Evolutionary conservation across 2,888 invertebrate genomes (phyloP).

Genomic region (Pachliopta kotzebuea): DNA sequence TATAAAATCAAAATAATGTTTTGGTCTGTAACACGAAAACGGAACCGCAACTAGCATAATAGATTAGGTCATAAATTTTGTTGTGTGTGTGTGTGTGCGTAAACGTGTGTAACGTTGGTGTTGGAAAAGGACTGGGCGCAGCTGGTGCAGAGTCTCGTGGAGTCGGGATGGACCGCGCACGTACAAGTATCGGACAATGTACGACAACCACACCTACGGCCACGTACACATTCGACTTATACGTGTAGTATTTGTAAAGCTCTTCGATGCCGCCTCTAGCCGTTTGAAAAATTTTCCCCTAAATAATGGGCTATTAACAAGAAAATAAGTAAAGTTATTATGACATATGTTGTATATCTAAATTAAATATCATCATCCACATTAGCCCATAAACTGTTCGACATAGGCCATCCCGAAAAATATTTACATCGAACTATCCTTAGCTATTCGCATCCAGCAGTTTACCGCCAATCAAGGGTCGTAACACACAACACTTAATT

Average conservation of each 20-base stretch:
- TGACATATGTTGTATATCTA: neutral
- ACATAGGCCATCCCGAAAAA: too few relatives aligned
- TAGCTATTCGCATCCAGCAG: too few relatives aligned
- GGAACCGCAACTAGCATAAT: too few relatives aligned
- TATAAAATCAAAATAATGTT: too few relatives aligned
- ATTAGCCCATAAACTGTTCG: too few relatives aligned
- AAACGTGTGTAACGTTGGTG: slow-evolving; percentile 69
- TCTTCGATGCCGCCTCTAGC: slow-evolving; percentile 5
- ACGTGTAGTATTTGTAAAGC: slow-evolving; percentile 24
- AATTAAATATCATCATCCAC: neutral
- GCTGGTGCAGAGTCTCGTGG: slow-evolving; percentile 91
- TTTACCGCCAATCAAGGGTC: too few relatives aligned
- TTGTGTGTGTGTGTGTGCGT: slow-evolving; percentile 35
- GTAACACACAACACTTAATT: too few relatives aligned
- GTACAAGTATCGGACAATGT: slow-evolving; percentile 85
- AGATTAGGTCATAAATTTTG: slow-evolving; percentile 19
- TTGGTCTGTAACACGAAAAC: too few relatives aligned
- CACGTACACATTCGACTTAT: slow-evolving; percentile 36
- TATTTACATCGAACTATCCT: too few relatives aligned
- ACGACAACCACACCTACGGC: slow-evolving; percentile 55
- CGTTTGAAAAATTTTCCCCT: too few relatives aligned
- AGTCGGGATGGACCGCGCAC: slow-evolving; percentile 91
- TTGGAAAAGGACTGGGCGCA: slow-evolving; percentile 90
- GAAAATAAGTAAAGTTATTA: neutral
- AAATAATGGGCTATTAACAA: neutral